Conservation (phyloP, 2,888 invertebrate species). For the Mactromeris polynyma region DNA sequence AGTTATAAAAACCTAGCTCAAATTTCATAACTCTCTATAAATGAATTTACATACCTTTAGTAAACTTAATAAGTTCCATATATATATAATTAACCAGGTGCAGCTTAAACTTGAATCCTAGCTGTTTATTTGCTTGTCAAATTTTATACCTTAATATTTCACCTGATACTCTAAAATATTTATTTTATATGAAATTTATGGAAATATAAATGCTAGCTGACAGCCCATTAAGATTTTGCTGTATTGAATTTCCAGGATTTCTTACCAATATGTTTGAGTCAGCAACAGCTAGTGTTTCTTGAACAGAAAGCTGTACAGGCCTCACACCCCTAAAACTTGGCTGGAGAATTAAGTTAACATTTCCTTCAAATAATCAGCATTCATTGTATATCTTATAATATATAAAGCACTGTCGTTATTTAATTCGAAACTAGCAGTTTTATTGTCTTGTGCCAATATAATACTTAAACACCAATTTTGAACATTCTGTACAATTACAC, state of each 20-base stretch:
- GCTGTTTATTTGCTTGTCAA: constrained; percentile 65
- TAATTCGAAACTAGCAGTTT: not conserved
- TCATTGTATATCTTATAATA: too few relatives aligned
- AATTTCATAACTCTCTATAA: constrained; percentile 71
- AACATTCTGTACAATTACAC: not conserved
- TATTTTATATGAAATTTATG: constrained; percentile 72
- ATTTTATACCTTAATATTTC: constrained; percentile 62
- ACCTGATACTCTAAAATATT: constrained; percentile 62
- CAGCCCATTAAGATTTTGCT: constrained; percentile 65
- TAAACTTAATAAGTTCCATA: constrained; percentile 62
- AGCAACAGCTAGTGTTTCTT: not conserved
- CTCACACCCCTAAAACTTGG: constrained; percentile 4
- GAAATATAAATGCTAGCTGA: constrained; percentile 67
- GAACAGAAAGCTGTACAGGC: not conserved
- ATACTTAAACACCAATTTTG: too few relatives aligned
- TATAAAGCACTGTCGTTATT: not conserved
- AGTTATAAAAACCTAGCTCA: constrained; percentile 43
- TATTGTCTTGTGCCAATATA: too few relatives aligned
- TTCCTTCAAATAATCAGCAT: too few relatives aligned
- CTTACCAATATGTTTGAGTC: constrained; percentile 34
- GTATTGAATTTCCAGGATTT: constrained; percentile 59
- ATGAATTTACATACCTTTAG: constrained; percentile 58
- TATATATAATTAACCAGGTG: constrained; percentile 69
- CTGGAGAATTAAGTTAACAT: not conserved
- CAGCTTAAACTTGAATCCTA: constrained; percentile 42